Evolutionary conservation across 2,113 vertebrate species (phyloP).

Genomic region (Craseonycteris thonglongyai): DNA sequence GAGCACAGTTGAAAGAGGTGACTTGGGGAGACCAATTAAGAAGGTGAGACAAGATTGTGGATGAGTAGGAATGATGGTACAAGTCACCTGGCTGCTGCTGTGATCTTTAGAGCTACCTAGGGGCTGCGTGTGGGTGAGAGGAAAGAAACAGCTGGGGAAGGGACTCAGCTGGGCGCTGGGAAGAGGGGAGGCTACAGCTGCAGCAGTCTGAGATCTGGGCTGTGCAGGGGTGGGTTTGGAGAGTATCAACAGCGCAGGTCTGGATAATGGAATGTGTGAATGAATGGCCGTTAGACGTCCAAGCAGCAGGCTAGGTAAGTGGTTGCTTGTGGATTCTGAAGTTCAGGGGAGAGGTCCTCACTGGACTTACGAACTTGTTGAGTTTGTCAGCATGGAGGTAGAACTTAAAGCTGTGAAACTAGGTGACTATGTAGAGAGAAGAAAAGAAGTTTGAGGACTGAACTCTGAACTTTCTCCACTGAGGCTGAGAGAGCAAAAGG

Average conservation of each 20-base stretch:
- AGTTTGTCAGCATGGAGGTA: background rate
- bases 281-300: background rate
- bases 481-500: background rate
- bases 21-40: background rate
- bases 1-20: background rate
- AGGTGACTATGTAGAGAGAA: background rate
- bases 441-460: background rate
- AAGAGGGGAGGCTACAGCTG: background rate
- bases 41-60: background rate
- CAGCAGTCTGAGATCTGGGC: background rate
- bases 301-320: background rate
- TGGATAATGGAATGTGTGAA: background rate
- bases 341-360: background rate
- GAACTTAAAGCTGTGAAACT: background rate
- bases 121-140: background rate
- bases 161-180: background rate
- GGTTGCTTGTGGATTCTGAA: background rate
- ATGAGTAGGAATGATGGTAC: background rate
- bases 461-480: background rate
- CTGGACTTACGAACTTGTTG: background rate
- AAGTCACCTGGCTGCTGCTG: fast-evolving
- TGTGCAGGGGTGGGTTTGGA: background rate
- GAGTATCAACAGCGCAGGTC: background rate
- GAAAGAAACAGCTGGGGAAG: background rate
- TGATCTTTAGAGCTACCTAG: background rate